Percentiles rank a stretch among this genome's conserved stretches.
phyloP scores from a whole-genome alignment of 2,113 vertebrate species.

The Labeo catla region DNA sequence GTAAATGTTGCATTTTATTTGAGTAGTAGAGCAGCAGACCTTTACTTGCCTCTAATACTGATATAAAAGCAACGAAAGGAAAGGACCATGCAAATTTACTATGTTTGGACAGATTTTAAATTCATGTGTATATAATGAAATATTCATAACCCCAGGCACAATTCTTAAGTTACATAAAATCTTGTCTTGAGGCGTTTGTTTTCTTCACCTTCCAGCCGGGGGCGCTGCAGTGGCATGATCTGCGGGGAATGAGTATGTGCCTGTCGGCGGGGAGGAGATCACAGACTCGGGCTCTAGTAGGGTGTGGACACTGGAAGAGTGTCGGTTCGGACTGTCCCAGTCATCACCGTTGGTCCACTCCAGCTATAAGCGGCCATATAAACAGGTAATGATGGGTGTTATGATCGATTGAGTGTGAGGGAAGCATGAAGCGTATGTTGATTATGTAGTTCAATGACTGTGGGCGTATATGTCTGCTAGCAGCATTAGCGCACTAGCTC shows the following conservation, averaged over 20 bases:
- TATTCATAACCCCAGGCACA: background rate
- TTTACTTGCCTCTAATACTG: background rate
- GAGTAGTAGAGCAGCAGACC: background rate
- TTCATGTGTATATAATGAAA: background rate
- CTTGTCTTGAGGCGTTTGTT: constrained; percentile 26
- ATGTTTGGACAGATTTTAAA: background rate
- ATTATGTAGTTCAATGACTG: background rate
- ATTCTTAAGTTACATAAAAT: background rate
- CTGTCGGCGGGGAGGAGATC: constrained; percentile 24
- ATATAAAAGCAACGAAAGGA: background rate
- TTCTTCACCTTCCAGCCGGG: constrained; percentile 26
- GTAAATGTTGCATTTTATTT: background rate
- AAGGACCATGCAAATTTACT: background rate
- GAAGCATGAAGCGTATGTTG: background rate
- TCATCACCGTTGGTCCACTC: constrained; percentile 11
- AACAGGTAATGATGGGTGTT: constrained; percentile 46
- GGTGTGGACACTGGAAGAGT: constrained; percentile 53
- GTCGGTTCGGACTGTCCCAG: constrained; percentile 34
- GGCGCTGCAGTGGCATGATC: constrained; percentile 39
- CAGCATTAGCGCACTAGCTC: constrained; percentile 32
- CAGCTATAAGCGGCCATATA: constrained; percentile 23
- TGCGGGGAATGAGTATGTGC: background rate
- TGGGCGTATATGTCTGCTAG: constrained; percentile 24
- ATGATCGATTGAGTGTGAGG: background rate
- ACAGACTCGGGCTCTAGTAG: background rate